phyloP scores from a whole-genome alignment of 2,888 invertebrate species.

The Phoenoteleia sp. region DNA sequence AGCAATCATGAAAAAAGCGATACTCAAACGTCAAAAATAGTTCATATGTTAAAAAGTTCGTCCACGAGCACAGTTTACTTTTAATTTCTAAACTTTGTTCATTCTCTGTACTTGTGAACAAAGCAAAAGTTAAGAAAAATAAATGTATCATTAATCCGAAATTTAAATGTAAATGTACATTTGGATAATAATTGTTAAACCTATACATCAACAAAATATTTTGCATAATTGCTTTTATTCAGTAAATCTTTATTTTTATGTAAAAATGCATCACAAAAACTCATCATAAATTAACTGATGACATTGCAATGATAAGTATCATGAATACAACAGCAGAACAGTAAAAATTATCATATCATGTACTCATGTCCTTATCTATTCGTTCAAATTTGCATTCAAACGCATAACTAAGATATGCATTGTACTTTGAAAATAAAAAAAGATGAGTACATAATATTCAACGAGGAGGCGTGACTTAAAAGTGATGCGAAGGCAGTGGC shows the following conservation, averaged over 20 bases:
- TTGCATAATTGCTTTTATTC: too few species aligned
- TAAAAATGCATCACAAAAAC: constrained; percentile 50
- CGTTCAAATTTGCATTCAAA: constrained; percentile 49
- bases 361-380: constrained; percentile 55
- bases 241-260: neutral
- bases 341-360: constrained; percentile 60
- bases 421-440: too few species aligned
- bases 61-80: too few species aligned
- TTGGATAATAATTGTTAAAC: too few species aligned
- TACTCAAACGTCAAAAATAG: neutral
- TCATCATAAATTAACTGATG: constrained; percentile 66
- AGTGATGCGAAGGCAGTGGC: constrained; percentile 61
- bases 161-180: too few species aligned
- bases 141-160: too few species aligned
- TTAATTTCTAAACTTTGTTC: too few species aligned
- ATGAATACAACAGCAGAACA: constrained; percentile 42
- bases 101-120: too few species aligned
- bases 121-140: too few species aligned
- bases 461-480: constrained; percentile 78
- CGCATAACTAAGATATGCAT: neutral
- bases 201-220: too few species aligned
- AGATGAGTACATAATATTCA: too few species aligned
- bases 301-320: constrained; percentile 60
- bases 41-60: too few species aligned
- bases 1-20: neutral